These are phyloP conservation scores for Cephus runcator DNA, from an alignment of 2,888 invertebrate species.

Conservation along the genomic window DNA sequence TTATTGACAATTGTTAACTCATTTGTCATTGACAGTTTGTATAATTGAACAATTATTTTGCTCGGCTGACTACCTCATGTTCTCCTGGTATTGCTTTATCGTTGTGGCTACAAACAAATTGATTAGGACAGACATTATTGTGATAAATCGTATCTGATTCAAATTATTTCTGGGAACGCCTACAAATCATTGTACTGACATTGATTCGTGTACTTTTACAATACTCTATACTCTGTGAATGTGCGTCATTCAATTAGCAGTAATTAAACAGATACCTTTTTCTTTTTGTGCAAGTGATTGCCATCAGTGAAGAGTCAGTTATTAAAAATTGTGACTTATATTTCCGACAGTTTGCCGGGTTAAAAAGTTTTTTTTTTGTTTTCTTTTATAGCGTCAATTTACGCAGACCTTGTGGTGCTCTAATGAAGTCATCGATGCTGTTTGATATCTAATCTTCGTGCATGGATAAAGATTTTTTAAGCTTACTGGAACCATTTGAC, in stretches of 20 bases:
- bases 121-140: background rate
- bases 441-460: background rate
- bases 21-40: background rate
- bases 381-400: too few species aligned
- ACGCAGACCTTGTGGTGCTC: background rate
- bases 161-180: background rate
- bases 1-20: background rate
- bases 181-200: background rate
- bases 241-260: background rate
- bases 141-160: background rate
- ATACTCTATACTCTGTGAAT: background rate
- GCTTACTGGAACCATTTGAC: background rate
- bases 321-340: too few species aligned
- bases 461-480: background rate
- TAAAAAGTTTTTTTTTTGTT: background rate
- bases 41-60: background rate
- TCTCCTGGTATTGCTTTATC: background rate
- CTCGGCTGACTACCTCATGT: background rate
- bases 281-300: background rate
- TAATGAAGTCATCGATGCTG: background rate
- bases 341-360: background rate
- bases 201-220: background rate
- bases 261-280: background rate
- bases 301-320: background rate
- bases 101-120: background rate